Conservation (phyloP, 2,797 vertebrate genomes). For the Myripristis murdjan region DNA sequence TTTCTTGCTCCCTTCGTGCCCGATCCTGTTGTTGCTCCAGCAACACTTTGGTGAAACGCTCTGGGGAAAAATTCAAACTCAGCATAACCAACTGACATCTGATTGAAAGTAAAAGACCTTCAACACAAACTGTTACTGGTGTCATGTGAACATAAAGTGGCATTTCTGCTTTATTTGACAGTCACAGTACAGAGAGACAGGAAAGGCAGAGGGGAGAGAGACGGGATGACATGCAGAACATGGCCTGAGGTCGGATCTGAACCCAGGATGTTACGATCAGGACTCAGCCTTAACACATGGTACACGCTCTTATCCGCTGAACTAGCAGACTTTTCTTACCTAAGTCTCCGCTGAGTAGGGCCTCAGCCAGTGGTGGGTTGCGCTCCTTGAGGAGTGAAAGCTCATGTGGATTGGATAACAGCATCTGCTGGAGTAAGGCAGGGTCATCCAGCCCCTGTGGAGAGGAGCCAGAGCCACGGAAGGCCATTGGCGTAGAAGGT, state of each 20-base stretch:
- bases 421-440: conserved; percentile 95
- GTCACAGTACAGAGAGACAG: no score
- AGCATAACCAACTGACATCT: neutral
- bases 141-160: neutral
- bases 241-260: no score
- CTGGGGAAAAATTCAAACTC: conserved; percentile 73
- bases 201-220: no score
- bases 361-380: conserved; percentile 95
- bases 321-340: conserved; percentile 88
- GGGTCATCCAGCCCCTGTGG: conserved; percentile 96
- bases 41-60: conserved; percentile 95
- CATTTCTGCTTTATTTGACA: no score
- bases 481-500: conserved; percentile 71
- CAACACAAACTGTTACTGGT: neutral
- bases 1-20: conserved; percentile 94
- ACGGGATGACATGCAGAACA: no score
- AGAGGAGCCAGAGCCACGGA: conserved; percentile 81
- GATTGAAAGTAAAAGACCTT: neutral
- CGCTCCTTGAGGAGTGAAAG: conserved; percentile 97
- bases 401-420: conserved; percentile 96
- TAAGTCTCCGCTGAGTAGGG: conserved; percentile 96
- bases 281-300: no score
- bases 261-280: no score
- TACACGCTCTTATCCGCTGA: no score
- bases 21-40: conserved; percentile 97